phyloP scores from a whole-genome alignment of 2,797 vertebrate genomes.

The Sciaenops ocellatus region DNA sequence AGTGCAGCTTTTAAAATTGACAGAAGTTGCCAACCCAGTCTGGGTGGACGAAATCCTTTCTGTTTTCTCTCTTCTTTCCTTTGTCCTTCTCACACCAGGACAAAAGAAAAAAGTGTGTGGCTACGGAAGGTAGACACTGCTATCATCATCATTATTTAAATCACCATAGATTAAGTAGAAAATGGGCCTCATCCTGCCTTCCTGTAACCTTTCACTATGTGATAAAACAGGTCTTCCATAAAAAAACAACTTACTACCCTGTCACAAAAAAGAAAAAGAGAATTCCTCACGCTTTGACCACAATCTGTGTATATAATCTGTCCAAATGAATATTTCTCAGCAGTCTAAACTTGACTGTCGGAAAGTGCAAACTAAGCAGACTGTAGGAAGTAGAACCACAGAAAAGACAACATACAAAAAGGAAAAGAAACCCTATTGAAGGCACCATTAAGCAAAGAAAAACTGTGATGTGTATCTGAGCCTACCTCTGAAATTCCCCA shows the following conservation, averaged over 20 bases:
- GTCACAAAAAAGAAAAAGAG: background rate
- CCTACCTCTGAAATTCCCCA: conserved; percentile 78
- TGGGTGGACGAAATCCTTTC: conserved; percentile 30
- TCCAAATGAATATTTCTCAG: conserved; percentile 34
- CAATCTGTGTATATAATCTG: conserved; percentile 47
- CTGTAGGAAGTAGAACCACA: conserved; percentile 41
- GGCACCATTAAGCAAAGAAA: conserved; percentile 42
- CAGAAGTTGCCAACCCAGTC: conserved; percentile 56
- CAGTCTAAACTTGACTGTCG: conserved; percentile 40
- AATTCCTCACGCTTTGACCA: conserved; percentile 13
- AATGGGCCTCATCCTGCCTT: conserved; percentile 25
- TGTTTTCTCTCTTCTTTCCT: background rate
- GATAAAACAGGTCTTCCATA: conserved; percentile 2
- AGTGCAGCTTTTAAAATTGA: conserved; percentile 43
- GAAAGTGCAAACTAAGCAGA: conserved; percentile 58
- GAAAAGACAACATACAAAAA: conserved; percentile 51
- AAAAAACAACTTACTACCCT: background rate
- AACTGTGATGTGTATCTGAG: conserved; percentile 34
- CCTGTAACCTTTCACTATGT: conserved; percentile 18
- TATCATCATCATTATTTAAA: conserved; percentile 16
- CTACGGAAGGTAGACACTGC: background rate
- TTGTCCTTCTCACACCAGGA: background rate
- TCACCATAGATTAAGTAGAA: conserved; percentile 18
- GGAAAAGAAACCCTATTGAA: conserved; percentile 24
- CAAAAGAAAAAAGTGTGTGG: conserved; percentile 20